These are phyloP conservation scores for Notocelia uddmanniana DNA, from an alignment of 2,888 invertebrate genomes.

Conservation along the genomic window DNA sequence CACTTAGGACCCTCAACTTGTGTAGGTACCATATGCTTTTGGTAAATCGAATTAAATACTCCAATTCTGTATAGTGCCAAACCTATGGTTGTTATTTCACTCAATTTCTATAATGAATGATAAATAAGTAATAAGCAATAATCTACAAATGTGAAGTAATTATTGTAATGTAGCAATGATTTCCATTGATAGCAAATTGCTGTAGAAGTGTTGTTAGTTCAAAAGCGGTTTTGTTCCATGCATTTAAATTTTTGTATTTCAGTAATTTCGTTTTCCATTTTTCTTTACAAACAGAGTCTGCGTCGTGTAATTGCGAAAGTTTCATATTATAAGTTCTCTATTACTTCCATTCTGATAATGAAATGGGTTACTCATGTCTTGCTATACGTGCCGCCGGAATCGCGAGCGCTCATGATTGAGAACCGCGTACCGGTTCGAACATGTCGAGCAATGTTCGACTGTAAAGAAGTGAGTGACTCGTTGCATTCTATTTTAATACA, in stretches of 20 bases:
- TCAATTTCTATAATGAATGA: constrained; percentile 28
- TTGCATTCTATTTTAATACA: not conserved
- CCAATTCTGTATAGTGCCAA: constrained; percentile 43
- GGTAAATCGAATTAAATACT: constrained; percentile 10
- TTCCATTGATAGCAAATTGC: not conserved
- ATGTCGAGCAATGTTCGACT: too few species aligned
- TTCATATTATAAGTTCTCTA: not conserved
- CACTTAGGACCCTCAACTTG: not conserved
- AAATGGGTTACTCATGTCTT: too few species aligned
- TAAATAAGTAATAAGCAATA: not conserved
- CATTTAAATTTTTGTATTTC: constrained; percentile 2
- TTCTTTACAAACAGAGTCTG: not conserved
- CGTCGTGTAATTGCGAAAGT: constrained; percentile 2
- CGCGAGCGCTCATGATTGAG: too few species aligned
- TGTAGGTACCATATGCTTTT: not conserved
- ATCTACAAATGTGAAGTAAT: constrained; percentile 8
- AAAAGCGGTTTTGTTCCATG: not conserved
- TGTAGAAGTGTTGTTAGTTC: not conserved
- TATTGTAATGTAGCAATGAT: constrained; percentile 12
- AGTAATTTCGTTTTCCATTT: not conserved
- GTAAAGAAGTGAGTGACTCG: too few species aligned
- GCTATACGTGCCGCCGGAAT: too few species aligned
- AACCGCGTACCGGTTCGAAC: too few species aligned
- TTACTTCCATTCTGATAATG: too few species aligned
- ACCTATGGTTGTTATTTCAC: constrained; percentile 36